Conservation (phyloP, 2,888 invertebrate species). For the Cremastinae sp. region DNA sequence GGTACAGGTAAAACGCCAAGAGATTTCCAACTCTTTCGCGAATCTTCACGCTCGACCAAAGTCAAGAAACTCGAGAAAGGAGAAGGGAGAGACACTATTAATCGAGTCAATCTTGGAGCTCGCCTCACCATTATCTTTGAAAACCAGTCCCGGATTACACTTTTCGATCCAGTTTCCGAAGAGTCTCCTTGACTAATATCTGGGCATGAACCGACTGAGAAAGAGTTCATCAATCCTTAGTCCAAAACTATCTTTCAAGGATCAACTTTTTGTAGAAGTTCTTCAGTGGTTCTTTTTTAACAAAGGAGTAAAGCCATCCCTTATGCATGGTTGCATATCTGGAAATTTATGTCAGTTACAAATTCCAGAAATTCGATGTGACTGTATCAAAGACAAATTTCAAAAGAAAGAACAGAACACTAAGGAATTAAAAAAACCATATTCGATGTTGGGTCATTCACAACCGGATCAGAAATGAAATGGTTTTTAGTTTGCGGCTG, state of each 20-base stretch:
- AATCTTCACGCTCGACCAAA: slow-evolving; percentile 54
- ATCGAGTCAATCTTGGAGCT: slow-evolving; percentile 11
- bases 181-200: slow-evolving; percentile 20
- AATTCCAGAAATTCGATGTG: neutral
- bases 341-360: no score
- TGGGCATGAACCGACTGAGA: neutral
- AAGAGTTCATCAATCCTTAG: neutral
- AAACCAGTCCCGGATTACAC: slow-evolving; percentile 47
- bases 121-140: slow-evolving; percentile 43
- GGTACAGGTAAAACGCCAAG: slow-evolving; percentile 18
- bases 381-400: neutral
- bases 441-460: no score
- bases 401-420: neutral
- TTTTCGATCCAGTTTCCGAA: slow-evolving; percentile 40
- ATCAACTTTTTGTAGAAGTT: no score
- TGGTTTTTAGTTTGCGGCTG: no score
- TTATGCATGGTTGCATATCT: no score
- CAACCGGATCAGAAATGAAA: no score
- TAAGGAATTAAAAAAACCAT: no score
- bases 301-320: no score
- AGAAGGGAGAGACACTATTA: slow-evolving; percentile 4
- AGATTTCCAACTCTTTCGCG: slow-evolving; percentile 51
- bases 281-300: no score
- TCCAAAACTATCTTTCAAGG: no score
- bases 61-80: slow-evolving; percentile 23